phyloP scores from a whole-genome alignment of 1,140 invertebrate species.

The Galendromus occidentalis region DNA sequence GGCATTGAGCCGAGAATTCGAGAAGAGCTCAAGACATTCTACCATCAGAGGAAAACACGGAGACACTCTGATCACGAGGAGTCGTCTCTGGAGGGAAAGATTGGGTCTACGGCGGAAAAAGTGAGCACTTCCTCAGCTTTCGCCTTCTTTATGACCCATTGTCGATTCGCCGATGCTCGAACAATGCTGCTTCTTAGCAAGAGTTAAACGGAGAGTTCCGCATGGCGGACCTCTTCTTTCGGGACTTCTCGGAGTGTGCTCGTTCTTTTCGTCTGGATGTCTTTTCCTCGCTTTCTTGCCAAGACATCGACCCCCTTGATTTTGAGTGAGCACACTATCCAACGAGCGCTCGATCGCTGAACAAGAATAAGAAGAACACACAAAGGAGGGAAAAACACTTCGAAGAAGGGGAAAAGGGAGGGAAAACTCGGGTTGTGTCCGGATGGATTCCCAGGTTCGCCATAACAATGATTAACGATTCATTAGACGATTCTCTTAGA shows the following conservation, averaged over 20 bases:
- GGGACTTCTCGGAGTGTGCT: not conserved
- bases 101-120: not conserved
- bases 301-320: too few relatives aligned
- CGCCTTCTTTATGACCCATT: slow-evolving; percentile 8
- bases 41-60: not conserved
- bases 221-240: not conserved
- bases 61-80: not conserved
- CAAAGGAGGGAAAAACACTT: too few relatives aligned
- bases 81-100: not conserved
- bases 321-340: not conserved
- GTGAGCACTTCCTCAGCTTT: not conserved
- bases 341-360: not conserved
- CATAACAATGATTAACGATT: too few relatives aligned
- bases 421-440: too few relatives aligned
- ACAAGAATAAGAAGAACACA: too few relatives aligned
- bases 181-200: not conserved
- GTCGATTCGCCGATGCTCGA: not conserved
- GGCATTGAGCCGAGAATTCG: not conserved
- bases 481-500: too few relatives aligned
- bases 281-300: not conserved
- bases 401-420: too few relatives aligned
- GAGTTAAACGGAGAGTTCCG: not conserved
- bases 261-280: not conserved
- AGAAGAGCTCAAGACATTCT: not conserved
- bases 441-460: too few relatives aligned